Evolutionary conservation across 2,888 invertebrate species (phyloP).

Genomic region (Pteria penguin): DNA sequence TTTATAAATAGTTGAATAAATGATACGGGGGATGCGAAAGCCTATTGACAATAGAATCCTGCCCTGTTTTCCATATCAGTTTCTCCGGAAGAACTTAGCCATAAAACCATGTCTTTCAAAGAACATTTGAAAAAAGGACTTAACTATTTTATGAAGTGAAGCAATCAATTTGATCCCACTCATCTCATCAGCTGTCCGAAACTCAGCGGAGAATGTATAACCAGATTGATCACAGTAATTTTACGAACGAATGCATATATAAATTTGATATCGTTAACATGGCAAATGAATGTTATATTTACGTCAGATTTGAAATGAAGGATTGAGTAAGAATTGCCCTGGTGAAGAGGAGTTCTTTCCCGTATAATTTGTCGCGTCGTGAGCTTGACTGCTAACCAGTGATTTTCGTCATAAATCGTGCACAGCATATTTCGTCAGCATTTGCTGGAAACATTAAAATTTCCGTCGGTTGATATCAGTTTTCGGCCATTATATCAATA

Average conservation of each 20-base stretch:
- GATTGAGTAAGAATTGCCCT: neutral
- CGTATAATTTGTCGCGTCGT: neutral
- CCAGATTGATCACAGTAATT: neutral
- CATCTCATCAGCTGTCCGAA: neutral
- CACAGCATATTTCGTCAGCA: neutral
- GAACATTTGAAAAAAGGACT: too few species aligned
- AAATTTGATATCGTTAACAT: neutral
- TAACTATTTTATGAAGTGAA: too few species aligned
- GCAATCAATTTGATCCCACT: too few species aligned
- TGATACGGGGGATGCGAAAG: too few species aligned
- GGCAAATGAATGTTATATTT: neutral
- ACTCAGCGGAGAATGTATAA: neutral
- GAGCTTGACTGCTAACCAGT: neutral
- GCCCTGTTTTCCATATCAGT: too few species aligned
- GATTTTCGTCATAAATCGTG: neutral
- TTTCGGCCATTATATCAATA: neutral
- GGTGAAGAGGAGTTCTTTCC: neutral
- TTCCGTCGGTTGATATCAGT: neutral
- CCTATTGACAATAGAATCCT: too few species aligned
- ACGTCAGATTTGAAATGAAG: neutral
- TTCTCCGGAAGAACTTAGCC: too few species aligned
- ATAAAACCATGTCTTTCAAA: too few species aligned
- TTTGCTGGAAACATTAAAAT: neutral
- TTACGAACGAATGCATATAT: neutral
- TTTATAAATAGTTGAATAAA: too few species aligned